Base-by-base conservation (phyloP, 2,888 invertebrate species). In the Torymus texanus region DNA sequence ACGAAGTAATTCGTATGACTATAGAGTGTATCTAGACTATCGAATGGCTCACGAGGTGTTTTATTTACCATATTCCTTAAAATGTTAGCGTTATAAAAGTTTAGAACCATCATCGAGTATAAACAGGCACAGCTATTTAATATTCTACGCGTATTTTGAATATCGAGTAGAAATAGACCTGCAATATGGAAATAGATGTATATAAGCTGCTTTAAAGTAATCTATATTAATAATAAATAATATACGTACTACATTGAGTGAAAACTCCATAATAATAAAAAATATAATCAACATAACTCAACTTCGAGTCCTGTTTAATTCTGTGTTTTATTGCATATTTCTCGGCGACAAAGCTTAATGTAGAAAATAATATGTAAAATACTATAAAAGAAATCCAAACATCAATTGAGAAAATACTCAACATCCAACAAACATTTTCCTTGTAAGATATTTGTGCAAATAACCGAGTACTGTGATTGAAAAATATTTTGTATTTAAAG, bases 1-100 rank as follows among this genome's bases (percentile, higher is more conserved):
- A 72, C 53, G 2, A 62, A 5, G 51, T 72, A 72, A 53, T 72
- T 53, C 29, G 62, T 72, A 24, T 72, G 24, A 53, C 41, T 5
- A 8, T 41, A 41, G 10, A 41, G 41, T 8, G 41, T 41, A 8
- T 41, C 41, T 0, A 41, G 41, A 41, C 41, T 41, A 41, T 41
- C 41, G 10, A 41, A 41, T 41, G 41, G 41, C 41, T 41, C 0
- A 8, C 10, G 10, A 8, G 41, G 41, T 41, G 41, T 41, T 41
- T 41, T 41, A 41, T 41, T 41, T 8, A 41, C 8, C 41, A 41
- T 41, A 41, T 41, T 41, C 41, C 10, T 41, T 8, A 41, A 0
- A 41, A 41, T 53, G 8, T 53, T 61, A n/a, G 72, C 51, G 5
- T 24, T 62, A 16, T 53, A 62, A 72, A 62, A 72, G 8, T 16